A percentile compares a stretch with the other conserved stretches of the same genome.
phyloP scores from a whole-genome alignment of 2,797 vertebrate genomes.

The Eupleurogrammus muticus region DNA sequence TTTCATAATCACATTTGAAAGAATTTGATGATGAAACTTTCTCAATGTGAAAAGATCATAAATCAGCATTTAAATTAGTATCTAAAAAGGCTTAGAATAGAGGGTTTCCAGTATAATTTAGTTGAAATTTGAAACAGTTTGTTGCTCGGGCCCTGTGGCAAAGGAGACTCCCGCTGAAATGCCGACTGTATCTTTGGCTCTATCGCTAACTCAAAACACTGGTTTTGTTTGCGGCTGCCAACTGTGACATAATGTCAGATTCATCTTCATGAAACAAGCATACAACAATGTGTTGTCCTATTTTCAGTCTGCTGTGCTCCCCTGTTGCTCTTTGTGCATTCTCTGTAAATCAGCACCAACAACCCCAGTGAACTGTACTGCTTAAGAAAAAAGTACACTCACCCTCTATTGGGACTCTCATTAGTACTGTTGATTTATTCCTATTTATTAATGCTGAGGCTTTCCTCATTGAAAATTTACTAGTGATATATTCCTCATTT shows the following conservation, averaged over 20 bases:
- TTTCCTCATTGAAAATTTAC: no score
- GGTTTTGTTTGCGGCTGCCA: conserved; percentile 62
- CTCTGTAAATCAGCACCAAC: conserved; percentile 39
- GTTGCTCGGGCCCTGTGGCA: conserved; percentile 45
- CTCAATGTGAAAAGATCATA: conserved; percentile 40
- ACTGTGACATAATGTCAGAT: conserved; percentile 63
- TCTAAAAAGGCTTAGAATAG: conserved; percentile 15
- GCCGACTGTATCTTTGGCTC: conserved; percentile 49
- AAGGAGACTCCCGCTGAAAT: conserved; percentile 64
- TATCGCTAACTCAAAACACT: conserved; percentile 66
- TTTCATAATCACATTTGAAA: conserved; percentile 22
- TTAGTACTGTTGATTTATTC: neutral
- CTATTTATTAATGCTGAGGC: no score
- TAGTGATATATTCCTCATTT: conserved; percentile 23
- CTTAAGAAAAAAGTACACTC: conserved; percentile 26
- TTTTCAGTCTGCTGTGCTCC: conserved; percentile 49
- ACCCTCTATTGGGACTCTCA: conserved; percentile 32
- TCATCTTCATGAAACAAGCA: conserved; percentile 61
- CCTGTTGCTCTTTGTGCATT: conserved; percentile 42
- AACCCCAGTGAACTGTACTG: conserved; percentile 18
- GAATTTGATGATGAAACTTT: conserved; percentile 45
- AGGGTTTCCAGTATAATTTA: conserved; percentile 40
- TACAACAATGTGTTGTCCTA: conserved; percentile 55
- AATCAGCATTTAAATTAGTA: conserved; percentile 59
- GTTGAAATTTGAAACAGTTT: conserved; percentile 29